These are phyloP conservation scores for Clunio marinus DNA, from an alignment of 2,888 invertebrate species.

Conservation along the genomic window DNA sequence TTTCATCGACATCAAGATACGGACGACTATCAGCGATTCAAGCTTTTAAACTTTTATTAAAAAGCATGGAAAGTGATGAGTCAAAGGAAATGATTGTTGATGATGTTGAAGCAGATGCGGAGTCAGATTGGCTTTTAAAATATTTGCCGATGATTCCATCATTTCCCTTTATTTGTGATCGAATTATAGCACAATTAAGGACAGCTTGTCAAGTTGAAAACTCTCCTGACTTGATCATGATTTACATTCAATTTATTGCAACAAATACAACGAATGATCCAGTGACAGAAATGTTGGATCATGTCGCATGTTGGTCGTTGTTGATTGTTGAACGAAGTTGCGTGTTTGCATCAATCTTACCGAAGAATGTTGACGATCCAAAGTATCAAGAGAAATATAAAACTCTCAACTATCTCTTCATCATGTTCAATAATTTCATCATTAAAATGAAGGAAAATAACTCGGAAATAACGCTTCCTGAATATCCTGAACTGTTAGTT, in stretches of 20 bases:
- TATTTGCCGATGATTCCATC: slow-evolving; percentile 72
- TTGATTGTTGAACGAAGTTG: slow-evolving; percentile 86
- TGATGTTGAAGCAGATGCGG: slow-evolving; percentile 49
- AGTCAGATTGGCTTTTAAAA: slow-evolving; percentile 56
- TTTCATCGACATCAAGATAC: slow-evolving; percentile 75
- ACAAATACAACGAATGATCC: slow-evolving; percentile 65
- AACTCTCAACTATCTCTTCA: slow-evolving; percentile 66
- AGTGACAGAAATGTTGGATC: slow-evolving; percentile 63
- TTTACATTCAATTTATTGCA: slow-evolving; percentile 81
- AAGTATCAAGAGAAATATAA: slow-evolving; percentile 51
- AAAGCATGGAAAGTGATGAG: slow-evolving; percentile 45
- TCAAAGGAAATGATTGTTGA: slow-evolving; percentile 46
- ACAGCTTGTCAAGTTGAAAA: slow-evolving; percentile 90
- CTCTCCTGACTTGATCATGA: slow-evolving; percentile 65
- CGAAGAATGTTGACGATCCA: slow-evolving; percentile 51
- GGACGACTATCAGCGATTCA: slow-evolving; percentile 69
- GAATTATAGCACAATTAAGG: slow-evolving; percentile 67
- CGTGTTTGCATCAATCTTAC: slow-evolving; percentile 76
- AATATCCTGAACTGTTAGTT: slow-evolving; percentile 51
- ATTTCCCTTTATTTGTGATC: slow-evolving; percentile 67
- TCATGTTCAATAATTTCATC: slow-evolving; percentile 71
- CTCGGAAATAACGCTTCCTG: slow-evolving; percentile 48
- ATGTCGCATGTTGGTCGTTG: slow-evolving; percentile 79
- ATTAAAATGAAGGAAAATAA: slow-evolving; percentile 57
- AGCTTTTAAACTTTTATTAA: slow-evolving; percentile 67